Base-by-base conservation (phyloP, 2,888 invertebrate genomes). In the Acleris sparsana region DNA sequence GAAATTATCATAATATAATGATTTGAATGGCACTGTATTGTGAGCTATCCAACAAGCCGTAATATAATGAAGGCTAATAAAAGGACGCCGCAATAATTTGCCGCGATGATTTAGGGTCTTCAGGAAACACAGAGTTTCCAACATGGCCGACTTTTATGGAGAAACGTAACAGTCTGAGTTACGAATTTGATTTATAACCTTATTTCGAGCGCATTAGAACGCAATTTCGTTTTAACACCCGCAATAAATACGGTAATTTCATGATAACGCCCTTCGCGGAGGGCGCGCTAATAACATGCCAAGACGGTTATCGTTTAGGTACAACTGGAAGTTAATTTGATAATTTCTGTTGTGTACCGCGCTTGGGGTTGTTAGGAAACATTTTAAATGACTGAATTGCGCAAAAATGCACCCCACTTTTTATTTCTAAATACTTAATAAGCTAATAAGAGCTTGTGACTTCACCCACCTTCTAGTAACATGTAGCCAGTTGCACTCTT, bases 31-130 rank as follows among this genome's bases (percentile, higher is more conserved):
- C 46, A 49, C 29, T 44, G 16, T 55, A 55, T 46, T 52, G 71
- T 80, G 73, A 57, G 52, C 72, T 73, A 73, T 79, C 46, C 46
- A 46, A 7, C 46, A 7, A 46, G 46, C 46, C n/a, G 46, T 17
- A 46, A 46, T 17, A 46, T 46, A 76, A 76, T 75, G 63, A 68
- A 73, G 68, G 68, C 69, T 77, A 80, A 82, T 82, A 80, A 80
- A 80, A 78, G 76, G 73, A 74, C 75, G 70, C 71, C 70, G 77
- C 78, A 77, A 78, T 78, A 77, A 79, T 80, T 76, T 78, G 69
- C 73, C 59, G 63, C 72, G 69, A 78, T 82, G 82, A 82, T 82
- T 81, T 80, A 81, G 78, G 76, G 77, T 77, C 76, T 80, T 39
- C 39, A 39, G 77, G 73, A 79, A 82, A 80, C 74, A 71, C 73